These are phyloP conservation scores for Tachysurus vachellii DNA, from an alignment of 2,113 vertebrate species.

Conservation along the genomic window DNA sequence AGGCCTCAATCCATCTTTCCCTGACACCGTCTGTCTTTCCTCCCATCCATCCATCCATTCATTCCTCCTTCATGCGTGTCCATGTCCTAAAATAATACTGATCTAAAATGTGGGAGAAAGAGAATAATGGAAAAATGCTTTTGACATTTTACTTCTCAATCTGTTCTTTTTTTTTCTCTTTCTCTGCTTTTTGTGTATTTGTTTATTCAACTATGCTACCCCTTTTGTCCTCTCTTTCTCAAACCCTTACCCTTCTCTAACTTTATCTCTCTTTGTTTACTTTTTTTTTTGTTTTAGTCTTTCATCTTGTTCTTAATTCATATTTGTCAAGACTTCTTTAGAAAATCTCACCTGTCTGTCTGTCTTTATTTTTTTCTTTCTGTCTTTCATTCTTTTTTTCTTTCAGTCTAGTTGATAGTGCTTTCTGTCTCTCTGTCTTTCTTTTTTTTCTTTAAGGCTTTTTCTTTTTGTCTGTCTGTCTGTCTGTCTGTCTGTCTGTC, in stretches of 20 bases:
- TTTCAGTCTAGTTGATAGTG: background rate
- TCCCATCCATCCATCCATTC: background rate
- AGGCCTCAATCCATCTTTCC: background rate
- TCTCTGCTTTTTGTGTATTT: background rate
- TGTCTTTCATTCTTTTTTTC: conserved; percentile 22
- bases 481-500: too few species aligned
- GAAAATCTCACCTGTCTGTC: background rate
- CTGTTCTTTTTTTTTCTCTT: background rate
- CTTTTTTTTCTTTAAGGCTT: too few species aligned
- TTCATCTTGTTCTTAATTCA: background rate
- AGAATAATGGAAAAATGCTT: background rate
- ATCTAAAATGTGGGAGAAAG: background rate
- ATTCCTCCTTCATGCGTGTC: background rate
- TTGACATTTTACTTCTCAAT: background rate
- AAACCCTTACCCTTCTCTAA: background rate
- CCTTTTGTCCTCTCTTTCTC: background rate
- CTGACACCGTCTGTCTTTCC: conserved; percentile 14
- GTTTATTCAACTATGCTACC: background rate
- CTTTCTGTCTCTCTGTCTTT: too few species aligned
- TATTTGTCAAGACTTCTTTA: background rate
- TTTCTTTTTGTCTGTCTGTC: too few species aligned
- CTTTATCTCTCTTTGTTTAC: background rate
- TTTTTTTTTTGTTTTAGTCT: background rate
- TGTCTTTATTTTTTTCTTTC: conserved; percentile 21
- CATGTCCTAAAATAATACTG: conserved; percentile 10